Evolutionary conservation across 2,797 vertebrate genomes (phyloP).

Genomic region (Sebastes taczanowskii): DNA sequence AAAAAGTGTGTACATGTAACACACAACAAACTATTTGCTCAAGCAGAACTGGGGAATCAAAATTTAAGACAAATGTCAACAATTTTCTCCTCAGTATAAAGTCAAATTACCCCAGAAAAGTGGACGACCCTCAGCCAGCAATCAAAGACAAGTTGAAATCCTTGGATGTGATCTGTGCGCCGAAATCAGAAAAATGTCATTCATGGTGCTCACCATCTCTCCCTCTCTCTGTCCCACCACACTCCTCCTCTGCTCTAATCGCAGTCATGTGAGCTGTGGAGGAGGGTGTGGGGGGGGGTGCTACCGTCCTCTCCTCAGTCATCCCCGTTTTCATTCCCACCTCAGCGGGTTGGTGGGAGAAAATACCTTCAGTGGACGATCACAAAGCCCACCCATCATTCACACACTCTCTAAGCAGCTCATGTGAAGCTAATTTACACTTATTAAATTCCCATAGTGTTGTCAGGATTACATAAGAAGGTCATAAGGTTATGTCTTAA

Average conservation of each 20-base stretch:
- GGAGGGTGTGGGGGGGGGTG: not conserved
- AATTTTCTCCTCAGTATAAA: not conserved
- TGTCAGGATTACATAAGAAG: constrained; percentile 45
- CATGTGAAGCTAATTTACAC: constrained; percentile 43
- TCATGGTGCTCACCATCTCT: constrained; percentile 35
- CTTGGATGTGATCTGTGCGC: constrained; percentile 21
- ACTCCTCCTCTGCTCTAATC: constrained; percentile 72
- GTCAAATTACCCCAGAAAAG: constrained; percentile 61
- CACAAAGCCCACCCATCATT: constrained; percentile 46
- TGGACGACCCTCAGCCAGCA: not conserved
- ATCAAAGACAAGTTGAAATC: not conserved
- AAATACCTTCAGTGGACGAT: constrained; percentile 24
- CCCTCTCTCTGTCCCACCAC: constrained; percentile 36
- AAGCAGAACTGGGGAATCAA: not conserved
- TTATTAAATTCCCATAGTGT: constrained; percentile 49
- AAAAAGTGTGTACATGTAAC: not conserved
- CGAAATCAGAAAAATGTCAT: constrained; percentile 34
- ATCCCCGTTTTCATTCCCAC: constrained; percentile 50
- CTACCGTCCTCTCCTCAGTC: constrained; percentile 45
- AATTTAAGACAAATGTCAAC: not conserved
- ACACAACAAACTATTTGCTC: not conserved
- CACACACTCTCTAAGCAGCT: constrained; percentile 1
- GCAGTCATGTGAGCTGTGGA: constrained; percentile 78
- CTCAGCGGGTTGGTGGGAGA: constrained; percentile 37
- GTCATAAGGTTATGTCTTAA: not conserved